Evolutionary conservation across 2,797 vertebrate genomes (phyloP).

Genomic region (Parotocinclus haroldoi): DNA sequence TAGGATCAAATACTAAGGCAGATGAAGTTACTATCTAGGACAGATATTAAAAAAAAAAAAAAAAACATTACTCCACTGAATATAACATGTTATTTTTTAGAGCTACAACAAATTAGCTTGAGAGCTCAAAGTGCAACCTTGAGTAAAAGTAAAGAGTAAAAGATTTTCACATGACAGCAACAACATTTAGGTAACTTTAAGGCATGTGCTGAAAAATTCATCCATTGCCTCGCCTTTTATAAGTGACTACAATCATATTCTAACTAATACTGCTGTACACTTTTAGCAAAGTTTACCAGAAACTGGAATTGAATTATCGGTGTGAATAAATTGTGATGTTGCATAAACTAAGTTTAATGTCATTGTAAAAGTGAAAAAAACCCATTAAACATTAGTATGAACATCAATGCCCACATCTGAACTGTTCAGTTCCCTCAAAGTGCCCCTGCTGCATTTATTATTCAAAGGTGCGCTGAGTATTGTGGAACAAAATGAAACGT

Average conservation of each 20-base stretch:
- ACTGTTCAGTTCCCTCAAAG: conserved; percentile 25
- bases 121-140: conserved; percentile 1
- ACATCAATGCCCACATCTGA: conserved; percentile 15
- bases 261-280: conserved; percentile 31
- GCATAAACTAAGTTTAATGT: conserved; percentile 27
- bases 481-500: too few relatives aligned
- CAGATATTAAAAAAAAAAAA: not conserved
- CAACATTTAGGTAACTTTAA: conserved; percentile 19
- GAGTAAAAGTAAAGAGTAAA: too few relatives aligned
- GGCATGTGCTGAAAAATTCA: not conserved
- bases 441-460: conserved; percentile 71
- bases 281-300: conserved; percentile 27
- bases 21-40: not conserved
- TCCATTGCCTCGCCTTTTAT: too few relatives aligned
- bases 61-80: not conserved
- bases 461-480: conserved; percentile 54
- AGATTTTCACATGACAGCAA: not conserved
- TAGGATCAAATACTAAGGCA: too few relatives aligned
- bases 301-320: conserved; percentile 38
- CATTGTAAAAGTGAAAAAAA: conserved; percentile 12
- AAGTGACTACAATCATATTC: too few relatives aligned
- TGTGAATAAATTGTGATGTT: conserved; percentile 49
- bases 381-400: conserved; percentile 13
- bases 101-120: not conserved
- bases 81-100: not conserved